Conservation (phyloP, 1,140 invertebrate species). For the Galleria mellonella region DNA sequence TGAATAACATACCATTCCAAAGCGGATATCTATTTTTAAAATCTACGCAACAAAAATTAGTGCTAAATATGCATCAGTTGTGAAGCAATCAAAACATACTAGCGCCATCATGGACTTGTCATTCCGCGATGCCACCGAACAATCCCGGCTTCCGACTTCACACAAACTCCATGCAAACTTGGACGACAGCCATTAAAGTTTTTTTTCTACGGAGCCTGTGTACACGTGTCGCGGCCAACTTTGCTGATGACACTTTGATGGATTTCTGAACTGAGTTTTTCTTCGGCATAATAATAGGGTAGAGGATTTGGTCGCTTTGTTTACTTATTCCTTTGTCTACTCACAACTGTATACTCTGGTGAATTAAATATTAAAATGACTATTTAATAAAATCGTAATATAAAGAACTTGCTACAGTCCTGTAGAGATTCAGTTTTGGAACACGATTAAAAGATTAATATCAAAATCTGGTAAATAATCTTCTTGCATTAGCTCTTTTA, state of each 20-base stretch:
- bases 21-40: too few species aligned
- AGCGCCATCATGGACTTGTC: constrained; percentile 20
- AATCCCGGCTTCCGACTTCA: constrained; percentile 10
- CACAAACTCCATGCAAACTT: constrained; percentile 28
- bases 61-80: too few species aligned
- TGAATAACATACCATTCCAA: too few species aligned
- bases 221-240: constrained; percentile 30
- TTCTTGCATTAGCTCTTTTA: too few species aligned
- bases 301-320: neutral
- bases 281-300: constrained; percentile 10
- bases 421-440: too few species aligned
- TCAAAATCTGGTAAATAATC: too few species aligned
- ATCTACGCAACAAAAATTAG: too few species aligned
- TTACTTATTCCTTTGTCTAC: neutral
- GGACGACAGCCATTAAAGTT: constrained; percentile 31
- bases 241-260: constrained; percentile 46
- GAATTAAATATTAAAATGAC: neutral
- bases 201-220: constrained; percentile 27
- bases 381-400: too few species aligned
- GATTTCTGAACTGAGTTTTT: constrained; percentile 30
- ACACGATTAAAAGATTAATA: too few species aligned
- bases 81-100: constrained; percentile 5
- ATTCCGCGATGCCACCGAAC: constrained; percentile 14
- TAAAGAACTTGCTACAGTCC: too few species aligned
- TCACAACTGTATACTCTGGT: neutral